Conservation (phyloP, 2,113 vertebrate genomes). For the Neoarius graeffei region DNA sequence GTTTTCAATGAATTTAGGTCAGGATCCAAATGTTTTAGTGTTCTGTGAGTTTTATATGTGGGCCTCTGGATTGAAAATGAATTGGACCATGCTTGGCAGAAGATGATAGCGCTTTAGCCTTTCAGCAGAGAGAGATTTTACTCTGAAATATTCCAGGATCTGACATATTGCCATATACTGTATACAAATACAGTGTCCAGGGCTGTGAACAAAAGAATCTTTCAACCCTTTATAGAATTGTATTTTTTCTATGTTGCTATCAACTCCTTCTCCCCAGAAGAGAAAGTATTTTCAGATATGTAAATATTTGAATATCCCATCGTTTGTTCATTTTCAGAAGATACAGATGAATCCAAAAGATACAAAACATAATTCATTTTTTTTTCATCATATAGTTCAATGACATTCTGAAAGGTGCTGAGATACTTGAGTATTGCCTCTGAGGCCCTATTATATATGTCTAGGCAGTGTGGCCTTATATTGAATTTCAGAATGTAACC, state of each 20-base stretch:
- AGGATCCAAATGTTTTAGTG: slow-evolving; percentile 12
- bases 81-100: neutral
- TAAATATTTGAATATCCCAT: neutral
- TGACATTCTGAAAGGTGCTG: neutral
- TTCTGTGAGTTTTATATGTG: slow-evolving; percentile 11
- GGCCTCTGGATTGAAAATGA: neutral
- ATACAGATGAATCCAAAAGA: neutral
- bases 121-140: neutral
- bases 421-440: neutral
- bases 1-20: slow-evolving; percentile 16
- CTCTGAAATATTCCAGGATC: neutral
- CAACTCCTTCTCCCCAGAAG: no score
- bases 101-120: slow-evolving; percentile 7
- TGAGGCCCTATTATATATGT: neutral
- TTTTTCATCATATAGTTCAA: neutral
- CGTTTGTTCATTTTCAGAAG: neutral
- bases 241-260: neutral
- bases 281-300: neutral
- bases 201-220: neutral
- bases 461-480: neutral
- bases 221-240: neutral
- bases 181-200: neutral
- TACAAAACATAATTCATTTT: neutral
- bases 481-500: neutral
- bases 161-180: neutral